Conservation (phyloP, 2,888 invertebrate species). For the Apamea anceps region DNA sequence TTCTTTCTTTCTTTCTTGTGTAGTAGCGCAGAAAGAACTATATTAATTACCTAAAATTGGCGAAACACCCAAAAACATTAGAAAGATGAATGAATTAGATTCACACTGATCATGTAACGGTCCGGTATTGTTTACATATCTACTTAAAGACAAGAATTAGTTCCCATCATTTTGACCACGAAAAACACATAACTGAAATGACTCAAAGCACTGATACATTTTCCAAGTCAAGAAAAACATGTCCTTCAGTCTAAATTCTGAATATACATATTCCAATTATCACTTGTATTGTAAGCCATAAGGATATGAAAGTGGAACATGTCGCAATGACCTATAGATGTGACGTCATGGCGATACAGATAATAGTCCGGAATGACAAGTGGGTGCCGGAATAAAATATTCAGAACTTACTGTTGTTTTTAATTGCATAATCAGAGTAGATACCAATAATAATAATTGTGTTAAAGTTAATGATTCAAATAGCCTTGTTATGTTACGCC, state of each 20-base stretch:
- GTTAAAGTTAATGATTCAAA: background rate
- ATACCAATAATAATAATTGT: background rate
- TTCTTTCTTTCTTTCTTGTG: too few species aligned
- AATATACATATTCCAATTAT: constrained; percentile 46
- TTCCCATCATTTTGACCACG: background rate
- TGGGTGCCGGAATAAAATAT: constrained; percentile 13
- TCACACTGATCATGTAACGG: background rate
- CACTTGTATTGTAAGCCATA: constrained; percentile 20
- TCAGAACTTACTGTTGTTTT: background rate
- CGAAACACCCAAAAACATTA: background rate
- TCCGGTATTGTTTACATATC: background rate
- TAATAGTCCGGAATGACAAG: constrained; percentile 12
- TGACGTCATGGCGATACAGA: constrained; percentile 50
- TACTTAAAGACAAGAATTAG: background rate
- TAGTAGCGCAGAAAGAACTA: background rate
- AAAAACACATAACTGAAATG: background rate
- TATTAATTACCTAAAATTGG: too few species aligned
- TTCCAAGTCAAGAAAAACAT: constrained; percentile 21
- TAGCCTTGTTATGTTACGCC: background rate
- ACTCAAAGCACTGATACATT: constrained; percentile 3
- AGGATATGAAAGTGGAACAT: constrained; percentile 60
- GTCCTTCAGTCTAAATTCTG: constrained; percentile 31
- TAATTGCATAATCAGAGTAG: background rate
- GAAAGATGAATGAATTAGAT: background rate
- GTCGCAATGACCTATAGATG: constrained; percentile 30